Base-by-base conservation (phyloP, 2,797 vertebrate genomes). In the Enoplosus armatus region DNA sequence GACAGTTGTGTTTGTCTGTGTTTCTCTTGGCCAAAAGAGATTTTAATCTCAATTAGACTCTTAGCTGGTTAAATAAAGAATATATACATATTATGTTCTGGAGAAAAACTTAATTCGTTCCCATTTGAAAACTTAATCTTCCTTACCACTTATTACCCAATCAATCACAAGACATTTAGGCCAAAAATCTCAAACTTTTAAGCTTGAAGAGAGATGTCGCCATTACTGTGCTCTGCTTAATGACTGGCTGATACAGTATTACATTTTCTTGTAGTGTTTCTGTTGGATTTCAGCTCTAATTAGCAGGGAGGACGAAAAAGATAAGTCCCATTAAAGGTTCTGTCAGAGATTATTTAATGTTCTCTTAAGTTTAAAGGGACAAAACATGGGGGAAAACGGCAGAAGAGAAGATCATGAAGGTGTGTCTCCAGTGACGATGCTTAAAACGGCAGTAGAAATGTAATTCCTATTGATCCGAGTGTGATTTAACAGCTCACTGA, bases 381-480 rank as follows among this genome's bases (percentile, higher is more conserved):
- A 55, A 45, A 72, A 62, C 31, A 33, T 33, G 31, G 53, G 0
- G 48, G 22, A 31, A 31, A 62, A 26, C n/a, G 8, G 60, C 51
- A 60, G 15, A 43, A 62, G 27, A 73, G 18, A 22, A 24, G 45
- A 74, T 77, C 51, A 27, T 29, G 76, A 67, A 80, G 77, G 72
- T 58, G 63, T 27, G 35, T 79, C 77, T 87, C 78, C 70, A 70
- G 77, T 77, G 86, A 79, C 2, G 56, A 55, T 26, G 43, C 81
- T 70, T 68, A 77, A 83, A 88, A 84, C 66, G 27, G 67, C 74
- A 77, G 60, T 43, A 63, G 70, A 77, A 91, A 87, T 77, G 64
- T 72, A 85, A 90, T 86, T 93, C 71, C 62, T 76, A 90, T 87
- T 37, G 86, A 94, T 89, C 75, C 10, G 8, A 70, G 70, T 80